Evolutionary conservation across 2,797 vertebrate species (phyloP), one percentile per base, ranked within the genome.

Genomic region (Ataeniobius toweri): DNA sequence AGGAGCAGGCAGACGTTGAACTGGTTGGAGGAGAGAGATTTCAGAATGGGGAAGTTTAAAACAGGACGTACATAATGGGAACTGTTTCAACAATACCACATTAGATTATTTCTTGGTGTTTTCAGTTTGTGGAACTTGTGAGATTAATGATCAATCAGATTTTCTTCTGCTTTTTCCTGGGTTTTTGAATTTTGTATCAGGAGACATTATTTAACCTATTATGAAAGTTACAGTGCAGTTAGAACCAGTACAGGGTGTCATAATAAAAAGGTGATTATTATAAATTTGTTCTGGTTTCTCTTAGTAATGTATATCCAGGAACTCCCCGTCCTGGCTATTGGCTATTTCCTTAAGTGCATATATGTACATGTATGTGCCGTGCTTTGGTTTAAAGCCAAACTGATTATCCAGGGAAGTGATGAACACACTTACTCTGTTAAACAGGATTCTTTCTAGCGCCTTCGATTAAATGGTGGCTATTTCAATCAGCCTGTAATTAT

Each of bases 21-120:
- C 50, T 39, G 61, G 72, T 68, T 20, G 6, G 39, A 73, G 72
- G 51, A 73, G 46, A 73, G 58, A 73, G 58, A 24, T 20, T 44
- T 73, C 31, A 78, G 28, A 79, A 74, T 48, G 26, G 10, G 41
- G 41, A 74, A 79, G 24, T 13, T n/a, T 31, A 22, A 69, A 79
- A 69, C 53, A 69, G 77, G 77, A 74, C 59, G 63, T 36, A n/a
- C 41, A 46, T 20, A 7, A 48, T 48, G 13, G 13, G 0, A 48
- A 24, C 28, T 6, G 0, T 39, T 44, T 44, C 18, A 68, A 28
- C 55, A 69, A 39, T 39, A 14, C 12, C 26, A 22, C 26, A 73
- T 46, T 36, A 36, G 36, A 4, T 36, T 68, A 63, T 65, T 28
- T 36, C 5, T 20, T n/a, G 41, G 61, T 48, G 63, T 58, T 31